Evolutionary conservation across 2,888 invertebrate species (phyloP), one percentile per base, ranked within the genome.

Genomic region (Himalopsyche kuldschensis): DNA sequence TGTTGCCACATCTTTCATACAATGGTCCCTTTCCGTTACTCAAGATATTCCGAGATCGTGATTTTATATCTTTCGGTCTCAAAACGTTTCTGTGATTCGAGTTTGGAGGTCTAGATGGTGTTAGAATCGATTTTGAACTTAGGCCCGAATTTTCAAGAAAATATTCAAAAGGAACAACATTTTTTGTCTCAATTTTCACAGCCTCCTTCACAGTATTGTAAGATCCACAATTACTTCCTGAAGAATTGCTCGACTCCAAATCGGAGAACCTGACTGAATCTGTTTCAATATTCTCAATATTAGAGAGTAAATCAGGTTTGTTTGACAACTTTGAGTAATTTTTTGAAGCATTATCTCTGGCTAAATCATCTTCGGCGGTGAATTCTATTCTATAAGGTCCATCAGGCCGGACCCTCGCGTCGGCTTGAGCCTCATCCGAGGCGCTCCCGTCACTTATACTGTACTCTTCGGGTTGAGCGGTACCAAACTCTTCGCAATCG

Each of bases 111-210:
- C 95, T 89, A 75, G 93, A 92, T 0, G 94, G 94, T 11, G 94
- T 94, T 87, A 94, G 91, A 87, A 96, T 94, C 75, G 95, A 95
- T 90, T 96, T 96, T 86, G 95, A 95, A 90, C 95, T 96, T 85
- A 96, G 92, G 81, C 96, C 96, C 80, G 96, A 96, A 27, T 95
- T 94, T 89, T 96, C 96, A 79, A 96, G 90, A 88, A 96, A 96
- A 88, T 95, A 94, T 89, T 96, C 96, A 87, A 96, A 96, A 27
- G 93, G 89, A 47, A 91, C 90, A 27, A 47, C 41, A 30, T 88
- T 86, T 87, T 87, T 86, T 82, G 84, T 85, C 87, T 87, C 87
- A 82, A 86, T 86, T 82, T 87, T 87, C 82, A 88, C 88, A 69
- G 87, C 88, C 87, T 91, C 91, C 87, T 91, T 92, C 1, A 91